phyloP scores from a whole-genome alignment of 53 echinoderm and acorn worm genomes.

The Stichopus horrens region DNA sequence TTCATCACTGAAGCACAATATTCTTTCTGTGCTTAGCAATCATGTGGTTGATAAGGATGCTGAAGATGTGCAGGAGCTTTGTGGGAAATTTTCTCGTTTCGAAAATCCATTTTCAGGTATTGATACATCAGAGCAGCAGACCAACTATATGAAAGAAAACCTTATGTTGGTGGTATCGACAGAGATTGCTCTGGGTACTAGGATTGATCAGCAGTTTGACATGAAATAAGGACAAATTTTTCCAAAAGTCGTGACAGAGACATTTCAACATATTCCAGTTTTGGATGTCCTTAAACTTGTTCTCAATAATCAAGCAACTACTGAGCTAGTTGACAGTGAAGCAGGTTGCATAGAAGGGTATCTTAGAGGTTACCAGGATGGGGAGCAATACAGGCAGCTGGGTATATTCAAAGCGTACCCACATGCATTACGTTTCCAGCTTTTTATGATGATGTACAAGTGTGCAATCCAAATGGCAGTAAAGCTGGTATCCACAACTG shows the following conservation, averaged over 20 bases:
- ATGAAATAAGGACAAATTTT: constrained; percentile 40
- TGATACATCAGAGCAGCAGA: constrained; percentile 60
- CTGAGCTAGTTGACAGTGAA: constrained; percentile 47
- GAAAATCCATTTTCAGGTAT: constrained; percentile 62
- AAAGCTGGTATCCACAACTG: constrained; percentile 57
- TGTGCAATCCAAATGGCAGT: constrained; percentile 54
- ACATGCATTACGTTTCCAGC: constrained; percentile 51
- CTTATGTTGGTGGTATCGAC: constrained; percentile 46
- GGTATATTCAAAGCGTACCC: constrained; percentile 52
- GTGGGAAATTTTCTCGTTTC: constrained; percentile 34
- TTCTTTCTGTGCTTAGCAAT: constrained; percentile 12
- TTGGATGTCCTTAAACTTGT: constrained; percentile 50
- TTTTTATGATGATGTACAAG: constrained; percentile 68
- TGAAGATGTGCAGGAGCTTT: constrained; percentile 57
- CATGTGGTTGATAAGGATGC: constrained; percentile 48
- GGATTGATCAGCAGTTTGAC: constrained; percentile 58
- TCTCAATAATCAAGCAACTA: constrained; percentile 6
- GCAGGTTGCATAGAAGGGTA: neutral
- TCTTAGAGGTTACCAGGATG: constrained; percentile 55
- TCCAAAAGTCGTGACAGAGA: constrained; percentile 61
- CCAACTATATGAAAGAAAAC: constrained; percentile 52
- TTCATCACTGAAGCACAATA: constrained; percentile 25
- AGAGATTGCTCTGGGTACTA: constrained; percentile 47
- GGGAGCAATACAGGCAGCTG: constrained; percentile 49
- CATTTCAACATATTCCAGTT: constrained; percentile 67